A percentile compares a stretch with the other conserved stretches of the same genome.
Evolutionary conservation across 1,140 invertebrate species (phyloP).

Genomic region (Philopotamus ludificatus): DNA sequence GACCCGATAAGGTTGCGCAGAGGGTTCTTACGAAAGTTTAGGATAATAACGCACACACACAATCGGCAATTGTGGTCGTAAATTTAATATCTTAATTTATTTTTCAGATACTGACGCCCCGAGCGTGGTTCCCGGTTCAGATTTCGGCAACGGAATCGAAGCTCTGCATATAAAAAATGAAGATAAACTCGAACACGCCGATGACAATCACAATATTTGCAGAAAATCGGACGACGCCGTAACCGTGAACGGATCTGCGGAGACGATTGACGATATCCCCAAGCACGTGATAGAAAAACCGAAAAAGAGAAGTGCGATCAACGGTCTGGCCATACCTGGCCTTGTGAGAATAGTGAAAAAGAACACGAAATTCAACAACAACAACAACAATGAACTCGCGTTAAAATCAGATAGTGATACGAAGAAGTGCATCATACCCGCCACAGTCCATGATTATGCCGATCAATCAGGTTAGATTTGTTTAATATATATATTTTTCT

Average conservation of each 20-base stretch:
- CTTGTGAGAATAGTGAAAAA: constrained; percentile 39
- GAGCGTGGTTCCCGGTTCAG: background rate
- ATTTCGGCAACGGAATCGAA: background rate
- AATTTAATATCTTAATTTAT: background rate
- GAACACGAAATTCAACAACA: constrained; percentile 13
- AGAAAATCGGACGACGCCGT: constrained; percentile 18
- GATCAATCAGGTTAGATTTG: no score
- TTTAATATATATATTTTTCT: no score
- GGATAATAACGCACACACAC: no score
- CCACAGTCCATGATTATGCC: no score
- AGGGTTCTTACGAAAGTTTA: no score
- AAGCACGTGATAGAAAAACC: constrained; percentile 32
- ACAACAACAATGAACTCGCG: constrained; percentile 18
- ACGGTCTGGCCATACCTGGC: constrained; percentile 31
- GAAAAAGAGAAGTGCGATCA: constrained; percentile 18
- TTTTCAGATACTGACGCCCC: background rate
- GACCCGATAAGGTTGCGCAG: no score
- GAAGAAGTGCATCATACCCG: background rate
- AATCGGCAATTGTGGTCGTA: no score
- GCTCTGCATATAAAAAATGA: background rate
- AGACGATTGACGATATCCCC: constrained; percentile 25
- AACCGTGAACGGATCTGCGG: no score
- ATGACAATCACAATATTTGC: constrained; percentile 37
- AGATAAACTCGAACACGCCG: constrained; percentile 16
- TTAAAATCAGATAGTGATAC: background rate